A percentile compares a stretch with the other conserved stretches of the same genome.
phyloP scores from a whole-genome alignment of 2,797 vertebrate species.

The Parambassis ranga region DNA sequence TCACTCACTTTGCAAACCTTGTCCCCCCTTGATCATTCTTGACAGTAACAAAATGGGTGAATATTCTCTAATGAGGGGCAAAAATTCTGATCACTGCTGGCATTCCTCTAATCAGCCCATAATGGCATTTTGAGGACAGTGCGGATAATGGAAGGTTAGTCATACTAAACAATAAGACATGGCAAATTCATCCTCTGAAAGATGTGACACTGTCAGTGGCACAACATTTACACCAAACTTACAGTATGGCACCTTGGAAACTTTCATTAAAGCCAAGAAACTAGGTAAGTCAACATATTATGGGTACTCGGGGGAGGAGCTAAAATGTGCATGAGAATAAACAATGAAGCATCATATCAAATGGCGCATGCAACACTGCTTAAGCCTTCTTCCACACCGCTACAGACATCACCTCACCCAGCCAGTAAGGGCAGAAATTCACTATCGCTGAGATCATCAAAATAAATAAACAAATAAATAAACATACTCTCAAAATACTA shows the following conservation, averaged over 20 bases:
- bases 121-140: constrained; percentile 51
- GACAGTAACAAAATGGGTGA: constrained; percentile 60
- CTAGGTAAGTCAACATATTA: too few species aligned
- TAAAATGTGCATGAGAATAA: neutral
- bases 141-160: constrained; percentile 45
- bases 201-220: neutral
- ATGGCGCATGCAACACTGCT: neutral
- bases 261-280: too few species aligned
- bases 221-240: neutral
- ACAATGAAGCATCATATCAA: neutral
- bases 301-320: neutral
- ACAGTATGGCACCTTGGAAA: too few species aligned
- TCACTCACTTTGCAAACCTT: constrained; percentile 44
- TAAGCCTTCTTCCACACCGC: too few species aligned
- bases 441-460: too few species aligned
- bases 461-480: too few species aligned
- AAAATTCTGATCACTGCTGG: constrained; percentile 51
- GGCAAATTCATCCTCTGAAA: neutral
- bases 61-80: constrained; percentile 53
- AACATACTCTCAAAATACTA: too few species aligned
- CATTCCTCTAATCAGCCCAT: constrained; percentile 59
- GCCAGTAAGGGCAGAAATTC: too few species aligned
- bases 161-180: constrained; percentile 35
- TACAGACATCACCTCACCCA: too few species aligned
- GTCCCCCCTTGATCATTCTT: constrained; percentile 57